Base-by-base conservation (phyloP, 2,888 invertebrate species). In the Drosophila paracracens region DNA sequence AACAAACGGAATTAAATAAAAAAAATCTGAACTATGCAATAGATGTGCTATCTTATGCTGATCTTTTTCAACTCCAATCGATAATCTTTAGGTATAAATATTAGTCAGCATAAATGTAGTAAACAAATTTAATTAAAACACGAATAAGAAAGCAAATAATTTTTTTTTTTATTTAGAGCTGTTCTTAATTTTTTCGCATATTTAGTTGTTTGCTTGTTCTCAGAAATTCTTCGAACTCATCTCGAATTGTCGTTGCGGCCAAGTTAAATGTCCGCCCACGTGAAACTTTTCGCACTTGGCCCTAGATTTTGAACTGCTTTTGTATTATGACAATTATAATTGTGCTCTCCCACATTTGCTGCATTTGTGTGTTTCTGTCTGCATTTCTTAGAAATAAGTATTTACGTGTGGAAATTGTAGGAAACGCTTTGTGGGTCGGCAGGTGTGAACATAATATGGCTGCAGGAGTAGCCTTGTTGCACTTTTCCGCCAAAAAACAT, bases 281-380 rank as follows among this genome's bases (percentile, higher is more conserved):
- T 68, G 66, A 74, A 89, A 82, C 81, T 82, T 87, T 88, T 85
- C 73, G 62, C 83, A 88, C 86, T 88, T 85, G 83, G 76, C 83
- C 88, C 79, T 90, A 90, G 86, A 90, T 88, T 90, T 90, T 81
- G 78, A 79, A 90, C 76, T 87, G 87, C 87, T 79, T 90, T 90
- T 90, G 80, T 90, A 79, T 89, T 90, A 88, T 90, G 88, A 89
- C 83, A 87, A 88, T 90, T 88, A 88, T 90, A 88, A 90, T 88
- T 88, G 87, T 86, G 73, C 76, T 79, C 74, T 72, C 70, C 74
- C 79, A 83, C 81, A 73, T 46, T 25, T 25, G 46, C 4, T 62
- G 72, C 68, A 57, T 61, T 54, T 35, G 48, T 43, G 48, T 52
- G 63, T 25, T 69, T 58, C 21, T 56, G 63, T 21, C 52, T 58